Percentiles rank a stretch among this genome's conserved stretches.
These are phyloP conservation scores for Arctia plantaginis DNA, from an alignment of 2,888 invertebrate genomes.

Conservation along the genomic window DNA sequence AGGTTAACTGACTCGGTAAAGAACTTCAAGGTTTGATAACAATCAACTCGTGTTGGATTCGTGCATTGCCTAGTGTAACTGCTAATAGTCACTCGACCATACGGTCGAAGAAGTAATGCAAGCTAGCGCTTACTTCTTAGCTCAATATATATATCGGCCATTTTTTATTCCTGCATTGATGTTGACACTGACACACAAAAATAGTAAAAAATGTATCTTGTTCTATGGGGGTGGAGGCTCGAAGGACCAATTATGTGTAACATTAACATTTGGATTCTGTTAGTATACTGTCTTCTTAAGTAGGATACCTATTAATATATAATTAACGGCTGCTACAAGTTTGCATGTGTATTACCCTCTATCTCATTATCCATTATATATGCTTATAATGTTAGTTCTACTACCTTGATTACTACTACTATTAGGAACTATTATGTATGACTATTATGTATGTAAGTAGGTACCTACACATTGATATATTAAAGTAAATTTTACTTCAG, in stretches of 20 bases:
- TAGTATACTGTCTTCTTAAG: neutral
- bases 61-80: too few relatives aligned
- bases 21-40: neutral
- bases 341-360: neutral
- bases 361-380: neutral
- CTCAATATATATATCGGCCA: too few relatives aligned
- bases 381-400: neutral
- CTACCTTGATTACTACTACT: too few relatives aligned
- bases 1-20: too few relatives aligned
- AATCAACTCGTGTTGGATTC: too few relatives aligned
- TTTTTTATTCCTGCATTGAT: too few relatives aligned
- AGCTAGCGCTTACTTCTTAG: too few relatives aligned
- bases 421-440: neutral
- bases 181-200: neutral
- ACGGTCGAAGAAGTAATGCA: too few relatives aligned
- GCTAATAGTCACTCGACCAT: too few relatives aligned
- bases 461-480: neutral
- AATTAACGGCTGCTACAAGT: neutral
- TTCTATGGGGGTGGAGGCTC: neutral
- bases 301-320: too few relatives aligned
- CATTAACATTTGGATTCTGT: neutral
- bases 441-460: neutral
- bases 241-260: neutral
- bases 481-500: neutral
- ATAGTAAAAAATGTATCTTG: too few relatives aligned